Percentiles rank a stretch among this genome's conserved stretches.
Evolutionary conservation across 2,888 invertebrate species (phyloP).

Genomic region (Troides oblongomaculatus): DNA sequence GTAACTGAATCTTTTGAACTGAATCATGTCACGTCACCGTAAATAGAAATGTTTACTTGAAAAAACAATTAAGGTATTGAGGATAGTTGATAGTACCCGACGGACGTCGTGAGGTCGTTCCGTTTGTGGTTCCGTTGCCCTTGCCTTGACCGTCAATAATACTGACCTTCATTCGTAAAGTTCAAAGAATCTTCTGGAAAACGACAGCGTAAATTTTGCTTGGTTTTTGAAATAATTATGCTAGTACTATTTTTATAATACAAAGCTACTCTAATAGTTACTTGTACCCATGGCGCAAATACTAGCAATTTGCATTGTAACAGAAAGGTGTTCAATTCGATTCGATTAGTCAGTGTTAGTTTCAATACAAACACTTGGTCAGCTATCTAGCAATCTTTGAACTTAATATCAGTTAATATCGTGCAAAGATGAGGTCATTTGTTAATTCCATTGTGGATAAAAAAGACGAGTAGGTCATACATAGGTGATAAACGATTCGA

Average conservation of each 20-base stretch:
- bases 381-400: too few relatives aligned
- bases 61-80: conserved; percentile 26
- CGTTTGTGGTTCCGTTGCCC: conserved; percentile 6
- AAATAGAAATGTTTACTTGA: conserved; percentile 26
- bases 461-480: neutral
- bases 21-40: conserved; percentile 5
- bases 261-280: too few relatives aligned
- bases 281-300: too few relatives aligned
- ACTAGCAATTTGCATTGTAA: too few relatives aligned
- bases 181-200: conserved; percentile 8
- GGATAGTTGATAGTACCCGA: conserved; percentile 14
- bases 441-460: too few relatives aligned
- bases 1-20: conserved; percentile 2
- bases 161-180: conserved; percentile 2
- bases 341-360: too few relatives aligned
- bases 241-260: too few relatives aligned
- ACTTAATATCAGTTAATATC: too few relatives aligned
- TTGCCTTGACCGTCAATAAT: conserved; percentile 22
- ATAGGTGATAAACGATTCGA: neutral
- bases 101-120: conserved; percentile 14
- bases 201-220: neutral
- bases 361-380: too few relatives aligned
- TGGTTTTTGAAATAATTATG: too few relatives aligned
- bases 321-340: too few relatives aligned
- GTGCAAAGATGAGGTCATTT: too few relatives aligned